Evolutionary conservation across 2,797 vertebrate genomes (phyloP).

Genomic region (Cyprinodon diabolis): DNA sequence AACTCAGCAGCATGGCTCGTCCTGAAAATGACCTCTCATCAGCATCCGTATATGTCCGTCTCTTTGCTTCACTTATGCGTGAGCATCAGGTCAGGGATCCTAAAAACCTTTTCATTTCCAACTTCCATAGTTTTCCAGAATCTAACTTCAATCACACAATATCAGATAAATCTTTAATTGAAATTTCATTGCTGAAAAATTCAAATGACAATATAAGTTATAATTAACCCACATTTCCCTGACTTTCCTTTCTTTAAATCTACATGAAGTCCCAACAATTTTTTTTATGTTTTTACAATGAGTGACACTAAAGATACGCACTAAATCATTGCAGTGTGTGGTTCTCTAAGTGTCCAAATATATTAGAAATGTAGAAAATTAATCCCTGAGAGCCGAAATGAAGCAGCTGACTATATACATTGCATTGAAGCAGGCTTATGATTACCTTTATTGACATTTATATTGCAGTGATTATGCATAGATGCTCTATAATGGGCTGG

Average conservation of each 20-base stretch:
- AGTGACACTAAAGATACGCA: too few species aligned
- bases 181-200: not conserved
- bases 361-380: not conserved
- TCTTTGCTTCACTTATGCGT: conserved; percentile 9
- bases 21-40: conserved; percentile 17
- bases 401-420: too few species aligned
- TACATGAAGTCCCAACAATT: too few species aligned
- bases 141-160: not conserved
- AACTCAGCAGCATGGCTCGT: conserved; percentile 39
- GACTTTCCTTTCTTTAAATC: not conserved
- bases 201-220: not conserved
- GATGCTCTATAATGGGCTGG: not conserved
- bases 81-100: not conserved
- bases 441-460: not conserved
- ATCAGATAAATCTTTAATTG: not conserved
- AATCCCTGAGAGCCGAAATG: too few species aligned
- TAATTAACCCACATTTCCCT: not conserved
- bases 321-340: too few species aligned
- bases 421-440: too few species aligned
- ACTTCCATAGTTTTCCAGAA: not conserved
- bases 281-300: too few species aligned
- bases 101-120: not conserved
- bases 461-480: not conserved
- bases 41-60: not conserved
- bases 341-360: too few species aligned